Conservation (phyloP, 1,140 invertebrate genomes). For the Bombus vancouverensis region DNA sequence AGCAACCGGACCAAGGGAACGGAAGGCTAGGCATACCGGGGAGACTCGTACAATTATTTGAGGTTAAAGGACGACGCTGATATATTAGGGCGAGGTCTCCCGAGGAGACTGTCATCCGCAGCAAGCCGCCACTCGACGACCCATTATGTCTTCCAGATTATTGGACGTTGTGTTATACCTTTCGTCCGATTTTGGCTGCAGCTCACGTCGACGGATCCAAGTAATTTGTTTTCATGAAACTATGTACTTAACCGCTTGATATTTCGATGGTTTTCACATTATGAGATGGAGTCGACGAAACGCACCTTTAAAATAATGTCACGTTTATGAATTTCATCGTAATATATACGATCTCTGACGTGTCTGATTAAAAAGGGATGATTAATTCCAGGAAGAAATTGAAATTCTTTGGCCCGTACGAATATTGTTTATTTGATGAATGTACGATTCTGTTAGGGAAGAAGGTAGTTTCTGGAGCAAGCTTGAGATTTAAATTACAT, state of each 20-base stretch:
- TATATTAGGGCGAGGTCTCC: conserved; percentile 63
- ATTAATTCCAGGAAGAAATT: background rate
- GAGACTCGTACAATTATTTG: conserved; percentile 68
- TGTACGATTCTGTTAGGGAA: background rate
- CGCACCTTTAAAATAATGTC: background rate
- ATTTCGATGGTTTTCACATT: background rate
- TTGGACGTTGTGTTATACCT: conserved; percentile 39
- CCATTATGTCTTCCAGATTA: conserved; percentile 45
- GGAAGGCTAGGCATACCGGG: conserved; percentile 12
- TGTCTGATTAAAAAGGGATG: background rate
- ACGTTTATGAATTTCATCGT: background rate
- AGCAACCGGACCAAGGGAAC: conserved; percentile 29
- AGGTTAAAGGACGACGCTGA: conserved; percentile 70
- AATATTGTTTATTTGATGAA: conserved; percentile 13
- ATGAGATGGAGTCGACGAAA: background rate
- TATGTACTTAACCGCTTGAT: background rate
- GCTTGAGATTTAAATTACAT: too few relatives aligned
- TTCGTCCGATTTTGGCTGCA: conserved; percentile 24
- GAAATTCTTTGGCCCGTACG: background rate
- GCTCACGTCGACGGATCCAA: background rate
- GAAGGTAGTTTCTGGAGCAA: background rate
- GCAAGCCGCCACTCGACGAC: conserved; percentile 49
- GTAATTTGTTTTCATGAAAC: conserved; percentile 6
- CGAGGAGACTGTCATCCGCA: conserved; percentile 67
- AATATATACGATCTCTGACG: too few relatives aligned